phyloP scores from a whole-genome alignment of 2,113 vertebrate species.

The Ptilorrhoa leucosticta region DNA sequence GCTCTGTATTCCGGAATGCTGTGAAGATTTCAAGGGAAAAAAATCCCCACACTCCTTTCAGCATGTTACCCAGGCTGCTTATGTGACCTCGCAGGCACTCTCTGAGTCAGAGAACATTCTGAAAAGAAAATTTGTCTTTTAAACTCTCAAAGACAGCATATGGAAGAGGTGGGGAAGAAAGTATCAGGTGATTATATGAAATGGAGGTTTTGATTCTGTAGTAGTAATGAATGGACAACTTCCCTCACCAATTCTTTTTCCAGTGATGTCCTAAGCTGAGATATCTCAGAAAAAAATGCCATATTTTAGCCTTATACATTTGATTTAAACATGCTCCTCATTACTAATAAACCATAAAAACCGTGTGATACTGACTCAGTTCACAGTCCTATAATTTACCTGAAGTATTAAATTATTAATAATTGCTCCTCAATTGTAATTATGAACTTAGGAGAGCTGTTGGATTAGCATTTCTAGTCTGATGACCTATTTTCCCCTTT shows the following conservation, averaged over 20 bases:
- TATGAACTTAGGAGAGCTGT: neutral
- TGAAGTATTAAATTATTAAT: neutral
- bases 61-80: neutral
- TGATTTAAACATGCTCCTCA: neutral
- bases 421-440: neutral
- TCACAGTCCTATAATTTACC: neutral
- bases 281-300: neutral
- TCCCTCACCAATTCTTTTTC: neutral
- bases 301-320: neutral
- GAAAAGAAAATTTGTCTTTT: neutral
- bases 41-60: neutral
- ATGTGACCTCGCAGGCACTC: neutral
- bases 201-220: neutral
- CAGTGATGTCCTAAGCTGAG: neutral
- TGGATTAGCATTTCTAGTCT: neutral
- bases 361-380: neutral
- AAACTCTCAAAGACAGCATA: neutral
- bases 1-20: neutral
- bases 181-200: neutral
- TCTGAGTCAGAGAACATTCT: neutral
- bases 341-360: neutral
- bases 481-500: neutral
- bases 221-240: neutral
- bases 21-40: neutral
- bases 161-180: neutral